Evolutionary conservation across 2,113 vertebrate genomes (phyloP), one percentile per base, ranked within the genome.

Genomic region (Centrocercus urophasianus): DNA sequence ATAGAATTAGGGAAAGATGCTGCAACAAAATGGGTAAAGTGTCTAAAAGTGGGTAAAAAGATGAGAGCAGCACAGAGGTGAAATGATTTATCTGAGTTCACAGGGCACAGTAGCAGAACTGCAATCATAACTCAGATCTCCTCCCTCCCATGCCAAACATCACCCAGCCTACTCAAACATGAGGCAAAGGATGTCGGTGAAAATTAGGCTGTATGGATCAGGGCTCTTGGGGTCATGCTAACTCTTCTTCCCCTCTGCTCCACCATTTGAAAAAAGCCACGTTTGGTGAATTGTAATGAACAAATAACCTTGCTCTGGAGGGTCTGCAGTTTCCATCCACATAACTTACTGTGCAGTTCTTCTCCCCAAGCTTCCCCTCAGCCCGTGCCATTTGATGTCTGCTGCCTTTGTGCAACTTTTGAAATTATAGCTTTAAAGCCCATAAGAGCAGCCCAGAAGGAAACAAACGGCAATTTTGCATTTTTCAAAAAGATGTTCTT

Each of bases 361-460:
- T 34, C 66, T 89, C 60, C 67, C 60, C 34, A 30, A n/a, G 82
- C 71, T 93, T 85, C 82, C 67, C 42, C 71, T 80, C 74, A 70
- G 67, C 24, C 66, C 59, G 48, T 28, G 34, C 32, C 1, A 2
- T 89, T 74, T 96, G 87, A 95, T 86, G 75, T 85, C 79, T 88
- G 67, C 52, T 89, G 94, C 27, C 73, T 93, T 87, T 72, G 67
- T 71, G 64, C 91, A 88, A 75, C 89, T 94, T 93, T 91, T 95
- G 78, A 93, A 93, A 93, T 88, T 54, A 91, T 96, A 67, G 50
- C 71, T 83, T 87, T 85, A 83, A 93, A 94, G 78, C 60, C 60
- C 45, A 8, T 56, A 80, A 85, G 50, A 93, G 61, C 45, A 85
- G 74, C 89, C 85, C 84, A 83, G 78, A 63, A 54, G 22, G 47